A percentile compares a stretch with the other conserved stretches of the same genome.
These are phyloP conservation scores for Poeciliopsis prolifica DNA, from an alignment of 2,113 vertebrate genomes.

Conservation along the genomic window DNA sequence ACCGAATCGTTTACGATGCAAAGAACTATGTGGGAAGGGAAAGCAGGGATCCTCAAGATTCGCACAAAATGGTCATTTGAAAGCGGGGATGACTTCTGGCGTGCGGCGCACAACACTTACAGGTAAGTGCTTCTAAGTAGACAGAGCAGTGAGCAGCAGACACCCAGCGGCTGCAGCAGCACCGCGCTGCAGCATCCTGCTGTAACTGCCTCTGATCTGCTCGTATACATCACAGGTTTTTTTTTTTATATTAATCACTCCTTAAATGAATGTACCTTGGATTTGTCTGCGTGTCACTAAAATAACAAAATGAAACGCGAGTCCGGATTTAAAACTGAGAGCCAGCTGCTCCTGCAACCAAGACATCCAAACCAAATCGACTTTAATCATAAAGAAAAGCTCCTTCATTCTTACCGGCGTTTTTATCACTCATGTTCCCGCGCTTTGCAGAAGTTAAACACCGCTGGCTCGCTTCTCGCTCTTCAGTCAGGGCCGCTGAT, in stretches of 20 bases:
- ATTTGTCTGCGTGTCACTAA: not conserved
- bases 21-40: not conserved
- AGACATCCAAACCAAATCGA: not conserved
- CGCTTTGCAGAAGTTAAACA: conserved; percentile 50
- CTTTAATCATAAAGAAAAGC: conserved; percentile 3
- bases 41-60: conserved; percentile 1
- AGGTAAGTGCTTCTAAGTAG: not conserved
- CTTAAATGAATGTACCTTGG: not conserved
- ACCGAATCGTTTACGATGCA: conserved; percentile 34
- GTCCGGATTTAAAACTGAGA: not conserved
- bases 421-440: conserved; percentile 76
- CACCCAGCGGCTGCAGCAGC: conserved; percentile 38
- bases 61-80: conserved; percentile 1
- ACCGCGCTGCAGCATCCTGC: conserved; percentile 53
- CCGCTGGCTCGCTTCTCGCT: conserved; percentile 22
- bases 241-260: not conserved
- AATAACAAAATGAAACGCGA: not conserved
- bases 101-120: not conserved
- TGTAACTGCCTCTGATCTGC: not conserved
- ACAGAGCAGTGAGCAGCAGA: conserved; percentile 4
- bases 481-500: conserved; percentile 30
- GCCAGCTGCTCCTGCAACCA: not conserved
- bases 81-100: not conserved
- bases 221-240: conserved; percentile 6
- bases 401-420: conserved; percentile 70